A percentile compares a stretch with the other conserved stretches of the same genome.
Evolutionary conservation across 2,888 invertebrate genomes (phyloP).

Genomic region (Eristalis arbustorum): DNA sequence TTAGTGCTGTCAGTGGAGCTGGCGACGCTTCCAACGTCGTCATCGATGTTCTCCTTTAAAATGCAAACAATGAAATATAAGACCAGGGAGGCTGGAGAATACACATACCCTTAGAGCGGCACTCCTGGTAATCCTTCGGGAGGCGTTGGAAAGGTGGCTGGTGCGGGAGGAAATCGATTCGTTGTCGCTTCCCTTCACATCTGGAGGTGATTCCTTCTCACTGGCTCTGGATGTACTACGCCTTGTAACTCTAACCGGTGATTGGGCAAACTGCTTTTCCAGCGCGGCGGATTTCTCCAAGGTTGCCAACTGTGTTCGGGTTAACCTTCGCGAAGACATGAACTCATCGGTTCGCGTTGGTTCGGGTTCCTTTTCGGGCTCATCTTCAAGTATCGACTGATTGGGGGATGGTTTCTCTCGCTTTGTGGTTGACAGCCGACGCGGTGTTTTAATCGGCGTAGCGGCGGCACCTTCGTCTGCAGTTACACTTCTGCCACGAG

Average conservation of each 20-base stretch:
- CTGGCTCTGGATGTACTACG: constrained; percentile 64
- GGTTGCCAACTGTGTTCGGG: constrained; percentile 74
- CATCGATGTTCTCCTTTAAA: constrained; percentile 71
- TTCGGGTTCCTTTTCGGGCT: background rate
- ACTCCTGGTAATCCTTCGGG: constrained; percentile 71
- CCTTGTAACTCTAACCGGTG: constrained; percentile 47
- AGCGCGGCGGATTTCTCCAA: constrained; percentile 72
- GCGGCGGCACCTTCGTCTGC: constrained; percentile 16
- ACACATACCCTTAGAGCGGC: constrained; percentile 70
- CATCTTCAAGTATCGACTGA: background rate
- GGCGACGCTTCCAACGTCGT: constrained; percentile 71
- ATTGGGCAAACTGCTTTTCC: constrained; percentile 24
- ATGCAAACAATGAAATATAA: background rate
- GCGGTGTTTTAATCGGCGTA: constrained; percentile 54
- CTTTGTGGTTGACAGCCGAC: constrained; percentile 40
- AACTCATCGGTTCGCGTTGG: constrained; percentile 52
- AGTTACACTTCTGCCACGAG: constrained; percentile 54
- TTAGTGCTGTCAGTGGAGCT: constrained; percentile 72
- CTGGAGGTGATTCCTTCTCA: constrained; percentile 48
- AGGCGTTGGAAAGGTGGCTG: constrained; percentile 65
- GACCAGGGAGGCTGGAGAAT: background rate
- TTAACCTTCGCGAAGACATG: constrained; percentile 73
- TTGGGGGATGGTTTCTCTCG: constrained; percentile 5
- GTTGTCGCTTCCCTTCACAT: constrained; percentile 73
- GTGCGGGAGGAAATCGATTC: constrained; percentile 73